Evolutionary conservation across 2,797 vertebrate genomes (phyloP), one percentile per base, ranked within the genome.

Genomic region (Synanceia verrucosa): DNA sequence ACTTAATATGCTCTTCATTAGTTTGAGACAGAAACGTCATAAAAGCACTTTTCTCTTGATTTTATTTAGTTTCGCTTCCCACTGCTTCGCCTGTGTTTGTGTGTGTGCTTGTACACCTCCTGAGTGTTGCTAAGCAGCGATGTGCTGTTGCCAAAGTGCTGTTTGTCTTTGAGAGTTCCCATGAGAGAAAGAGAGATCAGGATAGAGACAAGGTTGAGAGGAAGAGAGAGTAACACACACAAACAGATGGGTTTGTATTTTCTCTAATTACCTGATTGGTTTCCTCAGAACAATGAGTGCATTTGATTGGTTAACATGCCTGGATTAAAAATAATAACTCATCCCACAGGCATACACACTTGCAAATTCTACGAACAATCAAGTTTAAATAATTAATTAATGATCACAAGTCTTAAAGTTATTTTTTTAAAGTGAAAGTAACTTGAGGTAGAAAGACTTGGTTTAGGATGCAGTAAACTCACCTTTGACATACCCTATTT

Each of bases 101-200:
- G 29, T 51, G 14, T 33, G 9, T 43, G 43, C 21, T 43, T 48
- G 33, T 33, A 24, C 18, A 21, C 13, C 24, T 9, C 10, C 12
- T 43, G 23, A 61, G n/a, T 33, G 78, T 79, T 81, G 74, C 81
- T 65, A 76, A 47, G 75, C 70, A 70, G 61, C 58, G 52, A 10
- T 50, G 48, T 78, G 78, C 75, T 78, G 65, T 84, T 82, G 58
- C 52, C 48, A 37, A 66, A 67, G 73, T 56, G 14, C 48, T 81
- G 64, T 76, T 76, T 76, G 63, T 52, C 18, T 9, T 19, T 43
- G 47, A 67, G 47, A 37, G 39, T 19, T 62, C 76, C 69, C 63
- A 1, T 2, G 13, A 60, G 53, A 65, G 23, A 44, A 6, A 3
- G 4, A 10, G 34, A 23, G 55, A 56, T 19, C 2, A 12, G 11